Conservation (phyloP, 2,797 vertebrate genomes). For the Falco cherrug region DNA sequence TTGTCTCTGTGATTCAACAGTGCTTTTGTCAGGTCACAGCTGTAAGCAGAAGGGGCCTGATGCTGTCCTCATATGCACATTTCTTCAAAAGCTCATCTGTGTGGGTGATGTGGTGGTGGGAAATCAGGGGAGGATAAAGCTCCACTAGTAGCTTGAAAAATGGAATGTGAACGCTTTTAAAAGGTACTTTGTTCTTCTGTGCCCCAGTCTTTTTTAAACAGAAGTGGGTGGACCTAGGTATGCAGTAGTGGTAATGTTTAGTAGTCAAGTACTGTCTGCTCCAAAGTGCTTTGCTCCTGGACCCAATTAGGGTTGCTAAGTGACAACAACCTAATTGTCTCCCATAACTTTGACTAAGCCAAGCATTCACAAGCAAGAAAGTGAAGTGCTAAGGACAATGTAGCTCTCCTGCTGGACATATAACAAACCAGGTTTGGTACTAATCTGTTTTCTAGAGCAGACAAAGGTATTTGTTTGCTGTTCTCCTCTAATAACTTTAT, state of each 20-base stretch:
- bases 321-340: slow-evolving; percentile 33
- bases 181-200: neutral
- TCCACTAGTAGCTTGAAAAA: neutral
- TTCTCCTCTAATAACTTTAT: slow-evolving; percentile 22
- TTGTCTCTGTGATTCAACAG: neutral
- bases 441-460: slow-evolving; percentile 21
- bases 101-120: neutral
- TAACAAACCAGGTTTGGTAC: neutral
- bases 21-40: neutral
- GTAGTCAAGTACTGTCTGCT: neutral
- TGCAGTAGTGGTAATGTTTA: neutral
- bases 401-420: neutral
- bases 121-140: neutral
- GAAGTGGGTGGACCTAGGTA: neutral
- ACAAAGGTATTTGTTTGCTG: slow-evolving; percentile 16
- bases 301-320: slow-evolving; percentile 39
- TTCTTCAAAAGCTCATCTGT: neutral
- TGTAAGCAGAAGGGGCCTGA: neutral
- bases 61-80: fast-evolving
- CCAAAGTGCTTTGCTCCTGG: slow-evolving; percentile 19
- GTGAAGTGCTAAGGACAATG: neutral
- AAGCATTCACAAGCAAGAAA: slow-evolving; percentile 17
- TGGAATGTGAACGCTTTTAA: neutral
- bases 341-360: slow-evolving; percentile 4
- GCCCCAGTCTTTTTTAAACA: neutral